Conservation (phyloP, 2,113 vertebrate genomes). For the Oenanthe melanoleuca region DNA sequence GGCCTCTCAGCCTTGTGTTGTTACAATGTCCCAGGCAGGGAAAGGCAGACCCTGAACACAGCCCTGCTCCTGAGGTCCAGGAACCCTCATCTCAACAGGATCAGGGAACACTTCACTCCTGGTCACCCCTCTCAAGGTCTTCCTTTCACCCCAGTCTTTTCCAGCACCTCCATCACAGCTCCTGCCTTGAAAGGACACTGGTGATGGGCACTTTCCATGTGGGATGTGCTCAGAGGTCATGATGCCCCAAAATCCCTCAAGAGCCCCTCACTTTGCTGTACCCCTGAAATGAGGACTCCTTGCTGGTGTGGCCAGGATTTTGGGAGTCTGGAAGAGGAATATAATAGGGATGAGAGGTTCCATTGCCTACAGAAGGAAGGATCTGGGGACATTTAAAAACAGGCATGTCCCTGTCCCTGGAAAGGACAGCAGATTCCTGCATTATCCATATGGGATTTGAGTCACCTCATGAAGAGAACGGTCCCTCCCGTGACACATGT, state of each 20-base stretch:
- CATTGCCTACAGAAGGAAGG: background rate
- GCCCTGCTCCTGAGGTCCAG: background rate
- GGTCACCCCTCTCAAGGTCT: background rate
- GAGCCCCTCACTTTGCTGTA: background rate
- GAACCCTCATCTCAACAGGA: background rate
- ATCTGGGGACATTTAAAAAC: background rate
- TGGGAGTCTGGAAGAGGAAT: background rate
- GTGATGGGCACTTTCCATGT: background rate
- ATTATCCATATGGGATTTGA: background rate
- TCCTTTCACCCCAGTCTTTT: background rate
- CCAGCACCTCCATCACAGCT: background rate
- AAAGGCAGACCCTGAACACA: background rate
- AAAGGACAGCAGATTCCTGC: background rate
- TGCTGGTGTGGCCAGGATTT: background rate
- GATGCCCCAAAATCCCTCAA: background rate
- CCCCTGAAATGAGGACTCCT: background rate
- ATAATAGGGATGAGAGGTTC: background rate
- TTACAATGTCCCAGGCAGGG: background rate
- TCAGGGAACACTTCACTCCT: background rate
- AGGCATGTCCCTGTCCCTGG: background rate
- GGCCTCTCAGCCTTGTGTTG: conserved; percentile 32
- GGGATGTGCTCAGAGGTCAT: background rate
- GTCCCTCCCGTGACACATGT: background rate
- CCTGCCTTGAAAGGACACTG: background rate
- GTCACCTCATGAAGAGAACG: background rate